Base-by-base conservation (phyloP, 2,113 vertebrate genomes). In the Prionailurus viverrinus region DNA sequence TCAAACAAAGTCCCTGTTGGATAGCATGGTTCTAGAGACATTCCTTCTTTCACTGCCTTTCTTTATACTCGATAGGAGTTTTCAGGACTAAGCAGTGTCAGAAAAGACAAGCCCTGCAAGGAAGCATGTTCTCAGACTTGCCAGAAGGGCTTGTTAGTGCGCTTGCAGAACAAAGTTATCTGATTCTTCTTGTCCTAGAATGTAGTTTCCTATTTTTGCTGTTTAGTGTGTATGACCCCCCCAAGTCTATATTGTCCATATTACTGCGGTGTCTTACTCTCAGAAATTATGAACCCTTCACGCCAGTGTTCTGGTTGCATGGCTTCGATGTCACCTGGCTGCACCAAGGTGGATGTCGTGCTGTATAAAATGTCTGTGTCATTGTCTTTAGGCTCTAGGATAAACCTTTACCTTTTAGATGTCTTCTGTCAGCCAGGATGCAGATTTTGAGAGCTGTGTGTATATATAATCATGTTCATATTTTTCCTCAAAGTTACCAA, bases 381-480 rank as follows among this genome's bases (percentile, higher is more conserved):
- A 36, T 85, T 66, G 80, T 82, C 80, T 95, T 69, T 45, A 92
- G 74, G 31, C 79, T 93, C 14, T 68, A 90, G 98, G 53, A 96
- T 93, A 94, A 93, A 84, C 66, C 92, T 89, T 68, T 97, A 78
- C 33, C 91, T 95, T 51, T 45, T 29, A 23, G 93, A 95, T 93
- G 93, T 96, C 33, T 90, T 95, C 81, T 92, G 76, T 95, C 84
- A 7, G 78, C 48, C 89, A 79, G 93, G 95, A 94, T 79, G 84
- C 96, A 96, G 95, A 97, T 91, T 96, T 97, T 97, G 97, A 97
- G 97, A 97, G 83, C 76, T 94, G 7, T 87, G 36, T 94, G 53
- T 92, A 45, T 48, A 13, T 74, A 65, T 53, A 45, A 55, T 76
- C 36, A 58, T 68, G 36, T 92, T 82, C 1, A 2, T 96, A 55